Base-by-base conservation (phyloP, 2,888 invertebrate species). In the Eurytoma californica region DNA sequence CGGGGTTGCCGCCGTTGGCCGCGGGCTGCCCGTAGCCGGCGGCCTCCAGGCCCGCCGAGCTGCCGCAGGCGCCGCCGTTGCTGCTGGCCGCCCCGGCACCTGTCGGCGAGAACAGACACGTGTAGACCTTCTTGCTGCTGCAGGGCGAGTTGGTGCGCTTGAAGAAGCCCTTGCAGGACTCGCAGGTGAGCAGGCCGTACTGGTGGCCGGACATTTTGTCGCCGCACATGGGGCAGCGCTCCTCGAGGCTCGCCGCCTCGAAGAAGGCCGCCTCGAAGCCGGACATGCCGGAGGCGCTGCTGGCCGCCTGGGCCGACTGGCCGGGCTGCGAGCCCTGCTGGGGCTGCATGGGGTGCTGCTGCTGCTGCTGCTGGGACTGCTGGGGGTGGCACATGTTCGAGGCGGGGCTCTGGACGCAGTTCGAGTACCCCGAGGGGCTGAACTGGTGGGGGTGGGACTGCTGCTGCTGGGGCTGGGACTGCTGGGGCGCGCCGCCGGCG, bases 171-270 rank as follows among this genome's bases (percentile, higher is more conserved):
- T 95, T 95, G 91, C 95, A 95, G 83, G 93, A 93, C 88, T 95
- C 95, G 91, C 95, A 95, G 82, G 95, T 95, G 75, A 95, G 92
- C 77, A 95, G 92, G 70, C 94, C 94, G 90, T 95, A 95, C 88
- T 95, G 95, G 89, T 95, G 95, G 83, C 95, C 94, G 82, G 94
- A 94, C 86, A 95, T 94, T 88, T 94, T 94, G 89, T 94, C 94
- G 49, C 94, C 94, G 89, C 94, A 94, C 86, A 94, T 94, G 3
- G 94, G 94, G 87, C 94, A 94, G 84, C 93, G 91, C 86, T 94
- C 94, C 87, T 94, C 93, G 85, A 93, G 92, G 79, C 92, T 92
- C 83, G 87, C 86, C 9, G 89, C 86, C 74, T 89, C 90, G 85
- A 90, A 90, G 82, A 90, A 93, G 86, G 91, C 92, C 84, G 92